Evolutionary conservation across 2,113 vertebrate species (phyloP).

Genomic region (Hippotragus niger): DNA sequence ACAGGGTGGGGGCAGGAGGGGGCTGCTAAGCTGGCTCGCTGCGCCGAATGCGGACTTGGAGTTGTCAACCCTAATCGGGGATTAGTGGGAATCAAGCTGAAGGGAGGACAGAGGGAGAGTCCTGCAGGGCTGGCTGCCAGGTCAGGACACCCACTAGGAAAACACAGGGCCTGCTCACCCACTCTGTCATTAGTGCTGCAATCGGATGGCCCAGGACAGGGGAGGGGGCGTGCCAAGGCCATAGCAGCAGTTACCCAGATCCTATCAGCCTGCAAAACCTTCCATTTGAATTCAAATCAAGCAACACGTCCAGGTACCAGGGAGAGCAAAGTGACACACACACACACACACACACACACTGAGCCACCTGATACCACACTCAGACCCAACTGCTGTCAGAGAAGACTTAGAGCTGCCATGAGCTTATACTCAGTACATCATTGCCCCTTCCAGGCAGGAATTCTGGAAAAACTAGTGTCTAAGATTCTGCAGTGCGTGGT

Average conservation of each 20-base stretch:
- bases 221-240: background rate
- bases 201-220: background rate
- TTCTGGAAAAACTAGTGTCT: background rate
- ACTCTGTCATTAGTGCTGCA: fast-evolving
- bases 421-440: too few species aligned
- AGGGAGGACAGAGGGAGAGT: constrained; percentile 75
- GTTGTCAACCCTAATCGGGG: constrained; percentile 33
- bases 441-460: background rate
- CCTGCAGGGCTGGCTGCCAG: constrained; percentile 77
- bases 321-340: background rate
- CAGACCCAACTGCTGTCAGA: background rate
- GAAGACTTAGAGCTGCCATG: background rate
- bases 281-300: background rate
- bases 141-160: constrained; percentile 82
- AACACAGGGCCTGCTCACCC: constrained; percentile 75
- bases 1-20: background rate
- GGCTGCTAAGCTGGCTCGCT: background rate
- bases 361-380: background rate
- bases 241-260: background rate
- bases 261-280: background rate
- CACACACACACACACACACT: background rate
- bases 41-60: background rate
- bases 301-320: background rate
- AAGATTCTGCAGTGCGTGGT: background rate
- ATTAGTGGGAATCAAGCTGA: background rate